Conservation (phyloP, 2,888 invertebrate species). For the Vannuccia rotundouncinata region DNA sequence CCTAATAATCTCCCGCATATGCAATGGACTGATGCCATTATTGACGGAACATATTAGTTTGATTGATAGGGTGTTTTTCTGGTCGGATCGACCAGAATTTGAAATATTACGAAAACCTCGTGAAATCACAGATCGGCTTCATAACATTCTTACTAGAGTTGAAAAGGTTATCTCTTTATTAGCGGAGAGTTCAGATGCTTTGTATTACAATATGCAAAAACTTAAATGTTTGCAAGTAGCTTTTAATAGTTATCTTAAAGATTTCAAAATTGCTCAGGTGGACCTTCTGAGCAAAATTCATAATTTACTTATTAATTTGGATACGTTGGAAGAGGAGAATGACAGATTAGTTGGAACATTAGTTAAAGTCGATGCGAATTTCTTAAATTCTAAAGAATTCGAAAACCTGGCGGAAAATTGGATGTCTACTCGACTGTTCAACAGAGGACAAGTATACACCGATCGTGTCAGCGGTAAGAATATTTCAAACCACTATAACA, state of each 20-base stretch:
- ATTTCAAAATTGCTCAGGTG: conserved; percentile 1
- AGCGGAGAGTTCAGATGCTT: neutral
- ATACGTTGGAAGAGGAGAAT: conserved; percentile 36
- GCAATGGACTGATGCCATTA: conserved; percentile 28
- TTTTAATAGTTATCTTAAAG: conserved; percentile 23
- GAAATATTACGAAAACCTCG: conserved; percentile 26
- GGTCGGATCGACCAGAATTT: conserved; percentile 32
- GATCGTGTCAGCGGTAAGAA: too few species aligned
- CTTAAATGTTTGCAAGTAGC: conserved; percentile 15
- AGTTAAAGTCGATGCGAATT: conserved; percentile 32
- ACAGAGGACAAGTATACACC: too few species aligned
- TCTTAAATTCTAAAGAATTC: conserved; percentile 27
- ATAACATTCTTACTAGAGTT: conserved; percentile 21
- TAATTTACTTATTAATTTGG: neutral
- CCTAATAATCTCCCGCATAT: conserved; percentile 13
- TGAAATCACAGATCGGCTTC: conserved; percentile 30
- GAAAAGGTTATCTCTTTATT: conserved; percentile 5
- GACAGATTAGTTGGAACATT: conserved; percentile 34
- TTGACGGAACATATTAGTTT: conserved; percentile 31
- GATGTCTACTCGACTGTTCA: neutral
- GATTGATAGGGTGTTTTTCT: conserved; percentile 36
- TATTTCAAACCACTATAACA: too few species aligned
- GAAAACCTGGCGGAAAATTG: conserved; percentile 15
- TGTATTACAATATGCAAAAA: conserved; percentile 12
- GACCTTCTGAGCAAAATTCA: conserved; percentile 30